phyloP scores from a whole-genome alignment of 23 tunicate genomes.

The Aplidium turbinatum region DNA sequence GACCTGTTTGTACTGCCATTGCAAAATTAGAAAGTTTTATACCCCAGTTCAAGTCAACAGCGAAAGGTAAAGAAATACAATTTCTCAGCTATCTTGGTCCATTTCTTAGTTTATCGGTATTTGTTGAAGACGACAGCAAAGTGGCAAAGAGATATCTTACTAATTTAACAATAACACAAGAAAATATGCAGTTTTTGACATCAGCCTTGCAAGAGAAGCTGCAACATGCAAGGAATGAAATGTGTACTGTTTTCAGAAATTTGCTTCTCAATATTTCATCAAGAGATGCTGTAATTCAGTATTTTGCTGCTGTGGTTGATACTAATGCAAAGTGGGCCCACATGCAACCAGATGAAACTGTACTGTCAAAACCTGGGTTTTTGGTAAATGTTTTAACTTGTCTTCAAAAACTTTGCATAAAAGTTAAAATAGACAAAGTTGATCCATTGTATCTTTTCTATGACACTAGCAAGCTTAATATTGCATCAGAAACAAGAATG shows the following conservation, averaged over 20 bases:
- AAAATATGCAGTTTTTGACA: slow-evolving; percentile 32
- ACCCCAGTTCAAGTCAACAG: slow-evolving; percentile 43
- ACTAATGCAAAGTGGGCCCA: slow-evolving; percentile 65
- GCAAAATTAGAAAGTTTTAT: slow-evolving; percentile 40
- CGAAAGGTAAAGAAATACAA: slow-evolving; percentile 66
- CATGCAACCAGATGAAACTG: slow-evolving; percentile 36
- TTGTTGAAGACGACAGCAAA: slow-evolving; percentile 66
- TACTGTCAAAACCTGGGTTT: slow-evolving; percentile 59
- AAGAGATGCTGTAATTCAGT: slow-evolving; percentile 36
- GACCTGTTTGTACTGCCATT: slow-evolving; percentile 62
- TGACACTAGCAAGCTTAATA: slow-evolving; percentile 25
- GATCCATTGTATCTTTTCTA: slow-evolving; percentile 55
- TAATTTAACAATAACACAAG: slow-evolving; percentile 18
- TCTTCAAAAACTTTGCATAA: slow-evolving; percentile 59
- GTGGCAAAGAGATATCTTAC: slow-evolving; percentile 33
- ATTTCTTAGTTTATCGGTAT: slow-evolving; percentile 73
- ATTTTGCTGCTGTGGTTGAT: slow-evolving; percentile 38
- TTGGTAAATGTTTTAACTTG: slow-evolving; percentile 68
- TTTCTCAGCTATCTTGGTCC: slow-evolving; percentile 67
- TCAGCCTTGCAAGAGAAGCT: slow-evolving; percentile 30
- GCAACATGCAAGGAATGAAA: slow-evolving; percentile 41
- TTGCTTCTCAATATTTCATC: slow-evolving; percentile 51
- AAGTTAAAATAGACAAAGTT: slow-evolving; percentile 67
- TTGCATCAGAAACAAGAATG: slow-evolving; percentile 55
- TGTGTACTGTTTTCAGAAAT: slow-evolving; percentile 51